Base-by-base conservation (phyloP, 2,797 vertebrate species). In the Varecia variegata region DNA sequence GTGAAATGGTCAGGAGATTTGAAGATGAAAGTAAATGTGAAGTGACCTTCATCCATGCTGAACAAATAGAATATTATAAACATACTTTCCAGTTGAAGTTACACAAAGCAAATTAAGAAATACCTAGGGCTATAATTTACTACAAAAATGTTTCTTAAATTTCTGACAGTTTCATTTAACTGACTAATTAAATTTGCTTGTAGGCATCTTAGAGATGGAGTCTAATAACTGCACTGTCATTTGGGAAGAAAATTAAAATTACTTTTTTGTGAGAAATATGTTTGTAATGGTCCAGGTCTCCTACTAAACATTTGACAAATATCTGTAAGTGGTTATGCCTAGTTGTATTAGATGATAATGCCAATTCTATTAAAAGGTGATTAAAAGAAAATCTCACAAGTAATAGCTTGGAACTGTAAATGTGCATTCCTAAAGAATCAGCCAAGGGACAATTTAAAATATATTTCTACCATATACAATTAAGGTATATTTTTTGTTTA, bases 151-250 rank as follows among this genome's bases (percentile, higher is more conserved):
- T 97, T 98, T 98, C 92, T 96, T 97, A 97, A 98, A 98, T 98
- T 98, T 98, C 97, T 98, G 97, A 98, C 97, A 98, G 90, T 98
- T 98, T 98, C 97, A 98, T 98, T 98, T 98, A 98, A 97, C 93
- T 98, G 92, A 98, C 98, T 98, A 98, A 99, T 98, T 98, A 98
- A 98, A 98, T 98, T 98, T 97, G 96, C 98, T 98, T 96, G 88
- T 97, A 98, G 98, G 97, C 96, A 98, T 98, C 98, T 98, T 97
- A 97, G 82, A 97, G 81, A 97, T 60, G 21, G n/a, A 97, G 95
- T 95, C 95, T 98, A 98, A 97, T 92, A 98, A 97, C 90, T 60
- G 17, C 45, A 96, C 40, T 97, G 95, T 97, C 93, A 93, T 98
- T 97, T 97, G 73, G 93, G 96, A 98, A 98, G 96, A 97, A 98